Evolutionary conservation across 2,888 invertebrate species (phyloP), one percentile per base, ranked within the genome.

Genomic region (Leucophenga maculata): DNA sequence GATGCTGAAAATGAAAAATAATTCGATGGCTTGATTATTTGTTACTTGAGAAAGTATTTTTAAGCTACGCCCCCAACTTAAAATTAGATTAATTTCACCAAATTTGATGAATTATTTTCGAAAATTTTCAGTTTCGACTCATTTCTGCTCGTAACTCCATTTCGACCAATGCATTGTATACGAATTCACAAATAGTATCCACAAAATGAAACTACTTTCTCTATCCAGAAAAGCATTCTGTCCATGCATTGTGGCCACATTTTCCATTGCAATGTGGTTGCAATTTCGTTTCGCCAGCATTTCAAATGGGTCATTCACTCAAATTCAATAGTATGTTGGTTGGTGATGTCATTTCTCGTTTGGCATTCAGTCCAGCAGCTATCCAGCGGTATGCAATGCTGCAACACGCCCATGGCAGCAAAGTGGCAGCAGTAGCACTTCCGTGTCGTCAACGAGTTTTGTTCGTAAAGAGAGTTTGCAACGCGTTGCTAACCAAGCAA

Each of bases 201-300:
- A 39, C 39, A 11, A 39, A 39, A 39, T 39, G 1, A 39, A 8
- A 6, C 11, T 11, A 6, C 11, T 39, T 39, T 8, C 1, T 39
- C 8, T 32, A 6, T 39, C 39, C 9, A 8, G n/a, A 39, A 39
- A 1, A 6, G 1, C 8, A 39, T 39, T 39, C 39, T 39, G 11
- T 39, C 9, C 39, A 9, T 46, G 55, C 46, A 22, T 44, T 46
- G 57, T 67, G 55, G 66, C 52, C 44, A 54, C 31, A 66, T 22
- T 22, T 67, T 39, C 55, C 54, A 59, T 62, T 62, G 75, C 78
- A 72, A 78, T 81, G 80, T 71, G 84, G 80, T 80, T 71, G 77
- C 80, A 78, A 82, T 83, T 80, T 82, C 80, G 83, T 80, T 83
- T 82, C 74, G 75, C 77, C 78, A 79, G 72, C 69, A 78, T 78